Percentiles rank a stretch among this genome's conserved stretches.
phyloP scores from a whole-genome alignment of 2,888 invertebrate species.

The Acrobeloides nanus region DNA sequence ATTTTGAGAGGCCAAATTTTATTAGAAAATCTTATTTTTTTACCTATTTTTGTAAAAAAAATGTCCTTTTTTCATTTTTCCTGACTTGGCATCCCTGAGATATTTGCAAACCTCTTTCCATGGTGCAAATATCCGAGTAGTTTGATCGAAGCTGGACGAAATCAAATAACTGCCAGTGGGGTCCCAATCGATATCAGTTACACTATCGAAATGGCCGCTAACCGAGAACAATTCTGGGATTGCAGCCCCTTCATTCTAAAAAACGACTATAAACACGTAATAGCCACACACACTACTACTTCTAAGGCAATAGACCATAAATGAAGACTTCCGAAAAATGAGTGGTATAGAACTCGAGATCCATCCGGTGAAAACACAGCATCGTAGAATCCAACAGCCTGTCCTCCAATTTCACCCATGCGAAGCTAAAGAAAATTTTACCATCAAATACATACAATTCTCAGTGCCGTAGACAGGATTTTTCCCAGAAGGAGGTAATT shows the following conservation, averaged over 20 bases:
- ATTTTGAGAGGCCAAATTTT: too few relatives aligned
- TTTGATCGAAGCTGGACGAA: conserved; percentile 41
- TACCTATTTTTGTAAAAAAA: too few relatives aligned
- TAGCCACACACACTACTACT: too few relatives aligned
- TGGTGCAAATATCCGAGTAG: conserved; percentile 38
- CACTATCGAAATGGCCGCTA: conserved; percentile 38
- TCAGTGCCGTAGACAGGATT: too few relatives aligned
- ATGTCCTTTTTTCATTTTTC: too few relatives aligned
- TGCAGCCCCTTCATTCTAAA: too few relatives aligned
- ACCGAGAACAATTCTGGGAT: too few relatives aligned
- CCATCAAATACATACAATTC: too few relatives aligned
- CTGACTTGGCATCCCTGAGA: too few relatives aligned
- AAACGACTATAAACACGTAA: too few relatives aligned
- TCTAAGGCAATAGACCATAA: conserved; percentile 25
- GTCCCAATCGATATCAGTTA: conserved; percentile 40
- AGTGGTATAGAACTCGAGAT: conserved; percentile 24
- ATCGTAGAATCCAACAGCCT: conserved; percentile 42
- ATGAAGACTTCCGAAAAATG: conserved; percentile 38
- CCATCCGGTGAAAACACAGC: conserved; percentile 28
- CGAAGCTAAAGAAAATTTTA: conserved; percentile 26
- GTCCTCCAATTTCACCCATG: conserved; percentile 45
- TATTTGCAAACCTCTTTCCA: conserved; percentile 1
- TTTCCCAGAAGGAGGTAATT: too few relatives aligned
- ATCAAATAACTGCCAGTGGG: conserved; percentile 32
- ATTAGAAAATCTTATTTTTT: too few relatives aligned